These are phyloP conservation scores for Lordiphosa clarofinis DNA, from an alignment of 1,140 invertebrate genomes.

Conservation along the genomic window DNA sequence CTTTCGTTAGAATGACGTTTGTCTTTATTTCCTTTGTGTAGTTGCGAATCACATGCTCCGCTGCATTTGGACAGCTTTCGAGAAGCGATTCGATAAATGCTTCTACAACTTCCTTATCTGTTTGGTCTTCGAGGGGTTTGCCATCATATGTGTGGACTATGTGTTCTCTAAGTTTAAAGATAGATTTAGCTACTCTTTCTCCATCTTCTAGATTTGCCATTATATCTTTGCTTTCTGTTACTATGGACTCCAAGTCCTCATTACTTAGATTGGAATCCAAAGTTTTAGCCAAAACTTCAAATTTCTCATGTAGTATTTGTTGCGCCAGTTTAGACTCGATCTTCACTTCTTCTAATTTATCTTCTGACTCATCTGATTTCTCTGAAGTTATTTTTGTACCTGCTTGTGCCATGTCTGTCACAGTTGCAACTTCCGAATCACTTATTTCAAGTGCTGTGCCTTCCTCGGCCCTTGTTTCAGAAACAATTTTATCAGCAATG, in stretches of 20 bases:
- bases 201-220: slow-evolving; percentile 33
- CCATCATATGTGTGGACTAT: slow-evolving; percentile 74
- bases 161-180: slow-evolving; percentile 65
- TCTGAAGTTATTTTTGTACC: not conserved
- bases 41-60: slow-evolving; percentile 31
- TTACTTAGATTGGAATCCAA: slow-evolving; percentile 5
- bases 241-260: slow-evolving; percentile 10
- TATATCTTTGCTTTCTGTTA: slow-evolving; percentile 26
- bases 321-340: not conserved
- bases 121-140: slow-evolving; percentile 21
- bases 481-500: not conserved
- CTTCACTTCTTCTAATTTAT: not conserved
- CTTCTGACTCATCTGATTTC: slow-evolving; percentile 4
- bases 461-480: too few relatives aligned
- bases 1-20: slow-evolving; percentile 54
- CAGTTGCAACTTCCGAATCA: too few relatives aligned
- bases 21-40: slow-evolving; percentile 45
- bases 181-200: slow-evolving; percentile 39
- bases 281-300: slow-evolving; percentile 4
- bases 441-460: too few relatives aligned
- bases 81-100: slow-evolving; percentile 49
- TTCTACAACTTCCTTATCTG: slow-evolving; percentile 32
- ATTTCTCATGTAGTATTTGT: slow-evolving; percentile 2
- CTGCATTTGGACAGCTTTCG: slow-evolving; percentile 30
- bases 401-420: too few relatives aligned